Base-by-base conservation (phyloP, 1,140 invertebrate species). In the Orius insidiosus region DNA sequence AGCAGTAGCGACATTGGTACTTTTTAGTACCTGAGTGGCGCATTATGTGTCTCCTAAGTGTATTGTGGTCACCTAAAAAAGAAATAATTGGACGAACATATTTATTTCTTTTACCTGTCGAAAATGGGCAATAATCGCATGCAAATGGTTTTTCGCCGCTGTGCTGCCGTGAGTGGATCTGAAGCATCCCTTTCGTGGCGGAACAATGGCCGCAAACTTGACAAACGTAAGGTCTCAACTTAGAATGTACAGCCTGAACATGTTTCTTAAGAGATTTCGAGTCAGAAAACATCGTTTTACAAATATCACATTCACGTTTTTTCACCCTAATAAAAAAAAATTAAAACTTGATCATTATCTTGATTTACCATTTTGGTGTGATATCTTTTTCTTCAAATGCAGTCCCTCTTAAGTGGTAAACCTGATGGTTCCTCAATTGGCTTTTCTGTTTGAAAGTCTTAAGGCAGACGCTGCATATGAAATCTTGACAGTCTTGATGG, bases 381-480 rank as follows among this genome's bases (percentile, higher is more conserved):
- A 36, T 4, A 10, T 36, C 16, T 13, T 40, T 40, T 10, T 40
- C 13, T 4, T 13, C 15, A 7, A 33, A 32, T 41, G 50, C 9
- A 43, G 15, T n/a, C 32, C 32, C 3, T 16, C 37, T 4, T 41
- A 11, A 32, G 32, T 54, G 53, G n/a, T 37, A 31, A 39, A 47
- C 52, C 6, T 67, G 66, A 57, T 79, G 76, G 53, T 77, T 78
- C 34, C 71, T 64, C 45, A 84, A 60, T 54, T 85, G 81, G 56
- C 77, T 78, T 9, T 66, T 65, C 59, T 77, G 83, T 57, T 81
- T 82, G 59, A 85, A 85, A 5, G 68, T 65, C 58, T 83, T 83
- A 15, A 68, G 67, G 57, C 81, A 85, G 31, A 67, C 62, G 51
- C 72, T 66, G 62, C 77, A 80, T 7, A 68, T 60, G 55, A 69